Evolutionary conservation across 2,797 vertebrate genomes (phyloP), one percentile per base, ranked within the genome.

Genomic region (Cynodonichthys magdalenae): DNA sequence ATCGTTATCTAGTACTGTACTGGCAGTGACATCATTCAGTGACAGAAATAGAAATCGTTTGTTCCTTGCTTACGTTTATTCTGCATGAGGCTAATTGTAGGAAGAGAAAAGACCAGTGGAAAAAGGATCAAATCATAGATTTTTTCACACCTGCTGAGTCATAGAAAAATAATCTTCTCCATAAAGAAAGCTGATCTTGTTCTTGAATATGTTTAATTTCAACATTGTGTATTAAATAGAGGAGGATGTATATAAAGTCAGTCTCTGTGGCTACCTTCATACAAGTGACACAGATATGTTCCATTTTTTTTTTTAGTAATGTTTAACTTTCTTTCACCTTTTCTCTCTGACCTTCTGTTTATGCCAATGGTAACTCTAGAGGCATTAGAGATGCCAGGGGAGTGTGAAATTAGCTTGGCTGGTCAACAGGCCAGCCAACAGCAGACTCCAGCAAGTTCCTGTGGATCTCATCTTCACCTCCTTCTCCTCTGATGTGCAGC

Each of bases 381-480:
- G 83, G 88, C 85, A 81, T 89, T 85, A 71, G 85, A 83, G 71
- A 84, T 89, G 86, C 90, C 89, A 89, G 75, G 88, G 87, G 89
- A 93, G 92, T 93, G 91, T 93, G 92, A 93, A 92, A 93, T 94
- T 92, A 92, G 84, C 87, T 88, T 86, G 77, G 85, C 85, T 63
- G 61, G 82, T 76, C 80, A 87, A 74, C 86, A 87, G 71, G 64
- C 71, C 20, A 66, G 69, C 74, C 83, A 55, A 56, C 48, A 60
- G 81, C 80, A 63, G 75, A 77, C 57, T 77, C 78, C 73, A 73
- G 77, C 77, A 63, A 83, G 85, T 84, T 89, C 86, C 86, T 82
- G 79, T 87, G 77, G 75, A 77, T 82, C 69, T 78, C 48, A 15
- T 64, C 72, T 79, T 74, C 79, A 57, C 79, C 73, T 82, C 71